A percentile compares a stretch with the other conserved stretches of the same genome.
phyloP scores from a whole-genome alignment of 2,888 invertebrate species.

The Bhutanitis thaidina region DNA sequence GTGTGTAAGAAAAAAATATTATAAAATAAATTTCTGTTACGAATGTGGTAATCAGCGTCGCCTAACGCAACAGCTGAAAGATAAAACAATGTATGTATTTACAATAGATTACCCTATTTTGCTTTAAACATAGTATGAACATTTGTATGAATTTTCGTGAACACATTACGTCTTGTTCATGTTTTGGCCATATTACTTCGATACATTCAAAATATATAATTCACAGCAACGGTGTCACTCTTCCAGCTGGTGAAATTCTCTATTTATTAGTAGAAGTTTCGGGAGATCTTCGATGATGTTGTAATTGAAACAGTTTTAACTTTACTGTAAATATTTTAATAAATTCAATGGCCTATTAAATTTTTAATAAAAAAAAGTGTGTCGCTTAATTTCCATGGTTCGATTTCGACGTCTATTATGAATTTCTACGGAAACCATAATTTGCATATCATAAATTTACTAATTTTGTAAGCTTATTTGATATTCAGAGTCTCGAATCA shows the following conservation, averaged over 20 bases:
- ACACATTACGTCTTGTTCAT: too few species aligned
- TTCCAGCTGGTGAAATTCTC: slow-evolving; percentile 36
- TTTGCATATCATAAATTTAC: slow-evolving; percentile 40
- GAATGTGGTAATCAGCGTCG: too few species aligned
- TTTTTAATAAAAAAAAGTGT: slow-evolving; percentile 63
- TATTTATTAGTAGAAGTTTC: slow-evolving; percentile 67
- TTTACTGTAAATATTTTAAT: slow-evolving; percentile 75
- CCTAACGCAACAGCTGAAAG: too few species aligned
- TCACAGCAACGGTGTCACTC: slow-evolving; percentile 20
- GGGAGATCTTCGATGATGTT: slow-evolving; percentile 71
- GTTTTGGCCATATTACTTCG: too few species aligned
- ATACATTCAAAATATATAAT: too few species aligned
- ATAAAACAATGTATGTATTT: too few species aligned
- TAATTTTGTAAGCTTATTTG: slow-evolving; percentile 22
- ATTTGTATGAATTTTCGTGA: too few species aligned
- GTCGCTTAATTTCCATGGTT: slow-evolving; percentile 66
- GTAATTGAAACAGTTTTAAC: slow-evolving; percentile 67
- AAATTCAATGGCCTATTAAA: slow-evolving; percentile 72
- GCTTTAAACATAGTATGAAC: too few species aligned
- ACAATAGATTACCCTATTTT: too few species aligned
- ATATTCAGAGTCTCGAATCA: background rate
- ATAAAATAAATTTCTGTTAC: too few species aligned
- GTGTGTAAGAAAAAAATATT: too few species aligned
- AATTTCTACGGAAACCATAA: slow-evolving; percentile 28
- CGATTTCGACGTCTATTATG: slow-evolving; percentile 56